These are phyloP conservation scores for Sarotherodon lohbergeri DNA, from an alignment of 2,113 vertebrate species.

Conservation along the genomic window DNA sequence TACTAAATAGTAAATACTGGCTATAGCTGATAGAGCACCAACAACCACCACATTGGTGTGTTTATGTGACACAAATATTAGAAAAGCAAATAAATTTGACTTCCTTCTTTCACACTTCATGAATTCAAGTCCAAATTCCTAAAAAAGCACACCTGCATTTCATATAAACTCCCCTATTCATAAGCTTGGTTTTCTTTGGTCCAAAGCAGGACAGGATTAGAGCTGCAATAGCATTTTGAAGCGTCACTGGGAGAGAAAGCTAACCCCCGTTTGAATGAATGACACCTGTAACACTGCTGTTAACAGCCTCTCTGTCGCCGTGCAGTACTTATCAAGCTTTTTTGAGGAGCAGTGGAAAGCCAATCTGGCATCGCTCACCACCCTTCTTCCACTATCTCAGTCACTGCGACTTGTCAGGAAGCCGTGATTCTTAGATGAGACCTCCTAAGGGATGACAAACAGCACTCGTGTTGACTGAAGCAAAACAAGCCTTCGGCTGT, in stretches of 20 bases:
- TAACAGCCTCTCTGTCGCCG: neutral
- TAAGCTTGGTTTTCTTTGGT: neutral
- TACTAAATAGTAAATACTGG: neutral
- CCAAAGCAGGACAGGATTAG: neutral
- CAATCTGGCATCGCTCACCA: constrained; percentile 43
- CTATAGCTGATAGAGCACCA: neutral
- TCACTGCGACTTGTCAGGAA: constrained; percentile 36
- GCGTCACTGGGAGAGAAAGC: neutral
- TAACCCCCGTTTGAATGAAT: neutral
- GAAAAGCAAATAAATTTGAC: neutral
- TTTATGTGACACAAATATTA: neutral
- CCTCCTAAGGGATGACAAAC: constrained; percentile 48
- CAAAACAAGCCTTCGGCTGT: constrained; percentile 28
- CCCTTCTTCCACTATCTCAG: constrained; percentile 23
- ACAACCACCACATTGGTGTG: neutral
- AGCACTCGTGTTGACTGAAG: constrained; percentile 40
- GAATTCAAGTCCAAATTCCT: neutral
- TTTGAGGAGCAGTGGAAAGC: constrained; percentile 23
- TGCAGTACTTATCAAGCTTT: constrained; percentile 14
- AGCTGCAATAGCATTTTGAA: neutral
- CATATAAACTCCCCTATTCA: neutral
- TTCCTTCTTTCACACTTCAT: neutral
- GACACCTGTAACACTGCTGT: constrained; percentile 25
- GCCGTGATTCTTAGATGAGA: constrained; percentile 29
- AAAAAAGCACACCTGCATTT: neutral